Conservation (phyloP, 2,113 vertebrate species). For the Carlito syrichta region DNA sequence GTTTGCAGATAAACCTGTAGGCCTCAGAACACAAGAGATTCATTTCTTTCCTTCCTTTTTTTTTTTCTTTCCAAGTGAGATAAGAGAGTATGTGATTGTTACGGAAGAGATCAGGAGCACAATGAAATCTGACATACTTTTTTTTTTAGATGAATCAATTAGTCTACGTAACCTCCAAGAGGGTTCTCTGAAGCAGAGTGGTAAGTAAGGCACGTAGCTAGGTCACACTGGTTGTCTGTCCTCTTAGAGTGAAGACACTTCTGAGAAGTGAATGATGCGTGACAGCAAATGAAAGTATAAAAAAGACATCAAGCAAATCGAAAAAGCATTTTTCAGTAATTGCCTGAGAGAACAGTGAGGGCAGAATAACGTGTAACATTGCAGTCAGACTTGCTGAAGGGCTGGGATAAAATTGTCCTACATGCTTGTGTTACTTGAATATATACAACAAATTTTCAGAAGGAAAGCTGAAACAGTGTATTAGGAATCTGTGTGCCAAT, state of each 20-base stretch:
- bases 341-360: background rate
- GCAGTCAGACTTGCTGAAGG: background rate
- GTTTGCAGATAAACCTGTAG: background rate
- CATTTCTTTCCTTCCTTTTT: background rate
- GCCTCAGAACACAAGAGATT: background rate
- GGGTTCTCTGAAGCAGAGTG: background rate
- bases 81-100: background rate
- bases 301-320: background rate
- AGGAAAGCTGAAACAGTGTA: background rate
- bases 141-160: conserved; percentile 6
- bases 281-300: background rate
- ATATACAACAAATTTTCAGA: background rate
- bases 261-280: conserved; percentile 9
- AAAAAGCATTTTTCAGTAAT: conserved; percentile 11
- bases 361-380: background rate
- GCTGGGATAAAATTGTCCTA: background rate
- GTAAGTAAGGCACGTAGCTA: background rate
- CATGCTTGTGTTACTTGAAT: background rate
- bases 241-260: background rate
- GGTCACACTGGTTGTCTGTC: background rate
- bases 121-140: background rate
- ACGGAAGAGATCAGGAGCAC: background rate
- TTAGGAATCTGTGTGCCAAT: background rate
- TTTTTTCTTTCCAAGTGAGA: background rate
- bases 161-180: background rate